Evolutionary conservation across 2,888 invertebrate species (phyloP), one percentile per base, ranked within the genome.

Genomic region (Coelopa pilipes): DNA sequence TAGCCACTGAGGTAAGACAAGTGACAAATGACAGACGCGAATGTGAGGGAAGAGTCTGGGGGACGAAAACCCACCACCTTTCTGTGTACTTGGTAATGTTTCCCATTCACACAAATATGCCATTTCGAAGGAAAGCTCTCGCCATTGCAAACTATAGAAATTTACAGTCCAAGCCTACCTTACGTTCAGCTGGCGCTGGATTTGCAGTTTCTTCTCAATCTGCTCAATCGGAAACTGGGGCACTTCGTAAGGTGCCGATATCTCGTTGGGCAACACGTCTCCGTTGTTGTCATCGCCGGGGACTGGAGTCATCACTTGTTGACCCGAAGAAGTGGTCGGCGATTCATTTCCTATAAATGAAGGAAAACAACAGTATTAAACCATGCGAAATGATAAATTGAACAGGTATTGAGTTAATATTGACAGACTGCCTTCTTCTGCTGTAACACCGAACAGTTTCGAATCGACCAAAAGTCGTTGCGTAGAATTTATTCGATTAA

Each of bases 191-290:
- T 96, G 96, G 24, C 96, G 89, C 85, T 97, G 96, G 76, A 96
- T 93, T 71, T 94, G 93, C 55, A 96, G 90, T 85, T 97, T 97
- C 88, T 95, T 96, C 89, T 98, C 97, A 77, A 96, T 96, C 87
- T 97, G 96, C 86, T 99, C 98, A 82, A 99, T 99, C 59, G 99
- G 99, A 87, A 98, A 98, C 88, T 98, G 97, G 0, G 98, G 97
- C 57, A 98, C 95, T 88, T 99, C 98, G 86, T 98, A 99, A 0
- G 98, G 97, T 10, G 98, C 97, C 5, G 97, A 96, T 79, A 97
- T 92, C 87, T 96, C 96, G 85, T 96, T 96, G 73, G 94, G 85
- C 45, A 82, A 74, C 55, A 77, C 79, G 78, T 81, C 81, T 63
- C 78, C 80, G 17, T 72, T 75, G 46, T 74, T 78, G 55, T 77